Percentiles rank a stretch among this genome's conserved stretches.
Evolutionary conservation across 2,888 invertebrate species (phyloP).

Genomic region (Cotesia congregata): DNA sequence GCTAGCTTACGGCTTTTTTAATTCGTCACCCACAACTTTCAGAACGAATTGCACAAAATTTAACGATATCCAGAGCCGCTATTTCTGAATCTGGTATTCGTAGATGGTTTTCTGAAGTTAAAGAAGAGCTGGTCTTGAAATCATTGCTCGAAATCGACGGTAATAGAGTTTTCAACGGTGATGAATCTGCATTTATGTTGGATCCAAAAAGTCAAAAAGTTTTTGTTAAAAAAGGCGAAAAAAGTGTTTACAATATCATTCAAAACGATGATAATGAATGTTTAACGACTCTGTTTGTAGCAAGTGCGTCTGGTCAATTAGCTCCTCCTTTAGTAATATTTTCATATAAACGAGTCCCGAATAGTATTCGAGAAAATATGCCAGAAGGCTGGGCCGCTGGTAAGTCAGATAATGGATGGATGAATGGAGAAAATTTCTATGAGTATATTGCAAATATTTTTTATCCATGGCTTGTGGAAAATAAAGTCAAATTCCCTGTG

Average conservation of each 20-base stretch:
- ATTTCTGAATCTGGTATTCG: background rate
- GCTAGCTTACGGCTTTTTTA: conserved; percentile 53
- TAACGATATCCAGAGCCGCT: conserved; percentile 10
- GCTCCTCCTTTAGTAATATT: conserved; percentile 58
- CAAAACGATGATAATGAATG: conserved; percentile 52
- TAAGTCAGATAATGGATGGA: conserved; percentile 68
- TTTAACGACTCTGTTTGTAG: conserved; percentile 53
- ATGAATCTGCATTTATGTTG: conserved; percentile 56
- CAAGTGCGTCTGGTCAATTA: conserved; percentile 53
- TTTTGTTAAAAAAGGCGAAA: conserved; percentile 49
- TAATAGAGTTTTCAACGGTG: conserved; percentile 59
- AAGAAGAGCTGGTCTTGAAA: conserved; percentile 51
- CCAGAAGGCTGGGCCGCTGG: conserved; percentile 64
- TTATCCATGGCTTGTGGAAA: conserved; percentile 61
- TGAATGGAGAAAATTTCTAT: conserved; percentile 65
- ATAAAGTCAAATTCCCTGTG: conserved; percentile 60
- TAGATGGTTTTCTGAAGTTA: conserved; percentile 56
- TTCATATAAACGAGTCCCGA: conserved; percentile 58
- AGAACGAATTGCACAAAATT: conserved; percentile 32
- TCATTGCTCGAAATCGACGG: conserved; percentile 50
- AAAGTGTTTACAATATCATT: conserved; percentile 49
- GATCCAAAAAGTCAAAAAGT: conserved; percentile 53
- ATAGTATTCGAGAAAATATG: conserved; percentile 50
- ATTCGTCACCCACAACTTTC: conserved; percentile 49
- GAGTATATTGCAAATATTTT: conserved; percentile 66